These are phyloP conservation scores for Ammodytes marinus DNA, from an alignment of 2,113 vertebrate species.

Conservation along the genomic window DNA sequence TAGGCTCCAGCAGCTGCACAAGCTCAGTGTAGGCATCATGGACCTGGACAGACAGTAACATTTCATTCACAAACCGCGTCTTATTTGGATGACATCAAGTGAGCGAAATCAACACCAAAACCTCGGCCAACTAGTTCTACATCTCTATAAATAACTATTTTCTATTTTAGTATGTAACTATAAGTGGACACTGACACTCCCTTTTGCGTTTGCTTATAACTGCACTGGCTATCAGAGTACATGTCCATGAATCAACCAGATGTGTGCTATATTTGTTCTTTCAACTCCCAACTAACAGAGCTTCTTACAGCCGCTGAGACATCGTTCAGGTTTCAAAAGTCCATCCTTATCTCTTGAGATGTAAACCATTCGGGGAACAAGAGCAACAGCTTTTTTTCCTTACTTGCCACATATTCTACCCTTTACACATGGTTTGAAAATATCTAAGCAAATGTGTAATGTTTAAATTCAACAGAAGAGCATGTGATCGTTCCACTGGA, in stretches of 20 bases:
- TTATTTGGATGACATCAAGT: constrained; percentile 5
- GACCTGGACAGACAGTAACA: constrained; percentile 54
- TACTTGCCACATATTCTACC: no score
- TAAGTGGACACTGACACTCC: background rate
- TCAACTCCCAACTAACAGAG: no score
- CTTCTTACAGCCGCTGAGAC: no score
- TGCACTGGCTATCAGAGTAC: background rate
- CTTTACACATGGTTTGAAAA: background rate
- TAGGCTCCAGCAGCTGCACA: constrained; percentile 72
- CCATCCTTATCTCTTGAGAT: no score
- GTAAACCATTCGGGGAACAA: no score
- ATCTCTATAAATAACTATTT: background rate
- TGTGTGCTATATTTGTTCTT: no score
- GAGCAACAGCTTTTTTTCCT: no score
- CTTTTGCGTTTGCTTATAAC: background rate
- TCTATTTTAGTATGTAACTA: no score
- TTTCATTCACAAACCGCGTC: background rate
- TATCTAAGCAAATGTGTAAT: background rate
- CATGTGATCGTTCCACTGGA: constrained; percentile 8
- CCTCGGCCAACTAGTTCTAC: background rate
- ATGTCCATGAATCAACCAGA: no score
- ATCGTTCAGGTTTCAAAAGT: no score
- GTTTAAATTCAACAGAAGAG: background rate
- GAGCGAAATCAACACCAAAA: background rate
- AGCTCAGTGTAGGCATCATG: constrained; percentile 80